Percentiles rank a stretch among this genome's conserved stretches.
These are phyloP conservation scores for Phalera bucephala DNA, from an alignment of 2,888 invertebrate genomes.

Conservation along the genomic window DNA sequence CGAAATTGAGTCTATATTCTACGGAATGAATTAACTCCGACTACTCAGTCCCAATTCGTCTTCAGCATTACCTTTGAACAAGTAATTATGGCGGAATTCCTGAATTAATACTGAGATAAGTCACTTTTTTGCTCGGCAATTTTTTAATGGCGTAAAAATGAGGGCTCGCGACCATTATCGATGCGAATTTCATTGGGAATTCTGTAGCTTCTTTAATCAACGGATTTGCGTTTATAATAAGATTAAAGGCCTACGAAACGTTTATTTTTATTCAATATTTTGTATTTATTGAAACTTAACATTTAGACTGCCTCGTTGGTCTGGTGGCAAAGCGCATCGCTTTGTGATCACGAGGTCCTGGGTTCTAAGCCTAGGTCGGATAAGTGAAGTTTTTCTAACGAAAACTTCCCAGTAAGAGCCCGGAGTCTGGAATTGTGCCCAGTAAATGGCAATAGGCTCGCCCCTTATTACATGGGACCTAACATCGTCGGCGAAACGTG, in stretches of 20 bases:
- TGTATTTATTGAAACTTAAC: too few species aligned
- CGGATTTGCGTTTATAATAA: constrained; percentile 24
- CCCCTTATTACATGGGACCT: too few species aligned
- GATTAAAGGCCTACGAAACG: not conserved
- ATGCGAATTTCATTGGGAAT: constrained; percentile 42
- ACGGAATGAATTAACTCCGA: constrained; percentile 32
- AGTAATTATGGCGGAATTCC: constrained; percentile 76
- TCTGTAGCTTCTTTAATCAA: constrained; percentile 44
- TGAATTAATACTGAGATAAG: constrained; percentile 76
- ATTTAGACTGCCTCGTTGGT: too few species aligned
- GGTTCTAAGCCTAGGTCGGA: too few species aligned
- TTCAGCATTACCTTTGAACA: constrained; percentile 69
- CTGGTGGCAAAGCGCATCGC: too few species aligned
- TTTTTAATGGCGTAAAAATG: constrained; percentile 33
- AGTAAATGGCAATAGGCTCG: too few species aligned
- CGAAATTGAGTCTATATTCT: constrained; percentile 38
- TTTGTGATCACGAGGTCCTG: too few species aligned
- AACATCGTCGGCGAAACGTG: too few species aligned
- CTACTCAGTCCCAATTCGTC: constrained; percentile 52
- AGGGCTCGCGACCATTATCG: constrained; percentile 37
- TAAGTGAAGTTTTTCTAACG: too few species aligned
- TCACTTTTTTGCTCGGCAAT: constrained; percentile 34
- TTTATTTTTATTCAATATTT: not conserved
- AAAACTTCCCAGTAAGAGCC: too few species aligned
- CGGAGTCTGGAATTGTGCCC: too few species aligned